Evolutionary conservation across 2,888 invertebrate genomes (phyloP), one percentile per base, ranked within the genome.

Genomic region (Agonum fuliginosum): DNA sequence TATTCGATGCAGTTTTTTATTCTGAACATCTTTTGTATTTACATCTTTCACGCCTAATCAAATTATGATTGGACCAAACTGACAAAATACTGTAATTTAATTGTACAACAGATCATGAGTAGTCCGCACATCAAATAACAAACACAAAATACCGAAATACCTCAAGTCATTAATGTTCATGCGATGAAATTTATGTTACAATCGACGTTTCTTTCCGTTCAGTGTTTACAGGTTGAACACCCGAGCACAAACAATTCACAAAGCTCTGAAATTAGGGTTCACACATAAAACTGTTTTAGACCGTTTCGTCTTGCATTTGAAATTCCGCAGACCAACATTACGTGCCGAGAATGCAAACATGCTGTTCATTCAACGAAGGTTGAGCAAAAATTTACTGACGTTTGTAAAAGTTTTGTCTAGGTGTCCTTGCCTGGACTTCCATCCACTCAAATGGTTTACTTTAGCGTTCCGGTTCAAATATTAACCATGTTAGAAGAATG

Each of bases 321-420:
- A 24, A 24, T 46, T 46, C 46, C 14, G 22, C 54, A 51, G 37
- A 65, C 65, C 20, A 34, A 34, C 14, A 67, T 20, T 20, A 67
- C 67, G 67, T 67, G 67, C 37, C 22, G 0, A 6, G 41, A 67
- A 67, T 67, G n/a, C 20, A 67, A 67, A 67, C 67, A 41, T 17
- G 8, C n/a, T n/a, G 3, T 48, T 20, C 48, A 48, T 48, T 48
- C 48, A 48, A 22, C 24, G 24, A 54, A 54, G 54, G 54, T 54
- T 22, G n/a, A 10, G n/a, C n/a, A 22, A 54, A 54, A 54, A n/a
- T 54, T 54, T 12, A 24, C n/a, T 6, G 54, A 54, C 54, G 24
- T 54, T 54, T 24, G 24, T 3, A 24, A 54, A 37, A 54, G 54
- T 54, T 54, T 54, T 54, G 24, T 24, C 54, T 54, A 24, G 10